Evolutionary conservation across 2,113 vertebrate genomes (phyloP), one percentile per base, ranked within the genome.

Genomic region (Setophaga kirtlandii): DNA sequence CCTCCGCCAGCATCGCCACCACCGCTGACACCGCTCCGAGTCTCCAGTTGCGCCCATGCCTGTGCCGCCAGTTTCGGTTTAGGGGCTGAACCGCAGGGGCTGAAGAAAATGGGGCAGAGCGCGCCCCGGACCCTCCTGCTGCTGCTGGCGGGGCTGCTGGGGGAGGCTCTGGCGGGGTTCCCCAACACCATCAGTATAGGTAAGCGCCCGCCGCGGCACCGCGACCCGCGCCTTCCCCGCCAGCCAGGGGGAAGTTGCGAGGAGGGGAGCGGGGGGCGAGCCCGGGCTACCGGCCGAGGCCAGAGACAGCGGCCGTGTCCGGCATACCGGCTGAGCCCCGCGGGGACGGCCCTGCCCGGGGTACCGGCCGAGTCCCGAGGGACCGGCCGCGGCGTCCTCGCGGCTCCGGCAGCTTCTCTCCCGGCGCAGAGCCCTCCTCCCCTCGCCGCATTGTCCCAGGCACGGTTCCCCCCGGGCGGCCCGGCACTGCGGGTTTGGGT

Each of bases 171-270:
- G 91, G 99, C 98, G 62, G 99, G 98, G 90, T 99, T 99, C 96
- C 99, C 99, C 69, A 99, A 99, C 97, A 99, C 99, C 98, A 99
- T 99, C 93, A 99, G 99, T 94, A 99, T 99, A 97, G 99, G 99
- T 99, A 98, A 99, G 99, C 17, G 79, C 47, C 55, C 42, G 42
- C 71, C 70, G 68, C 58, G 65, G 80, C 95, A 68, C 47, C 35
- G 71, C 77, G 37, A 77, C 69, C 49, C 59, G 79, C 83, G 23
- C 35, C 69, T 46, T 73, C 73, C 49, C 52, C 28, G 44, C 27
- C 67, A 10, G 79, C 83, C 41, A 37, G 2, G 75, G 90, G 82
- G 20, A 83, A 89, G 56, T 65, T 86, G 76, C 56, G 67, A 5
- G 90, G 77, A 39, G 67, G 16, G 39, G 24, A 21, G 68, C 13